Percentiles rank a stretch among this genome's conserved stretches.
Evolutionary conservation across 2,113 vertebrate species (phyloP).

Genomic region (Erinaceus europaeus): DNA sequence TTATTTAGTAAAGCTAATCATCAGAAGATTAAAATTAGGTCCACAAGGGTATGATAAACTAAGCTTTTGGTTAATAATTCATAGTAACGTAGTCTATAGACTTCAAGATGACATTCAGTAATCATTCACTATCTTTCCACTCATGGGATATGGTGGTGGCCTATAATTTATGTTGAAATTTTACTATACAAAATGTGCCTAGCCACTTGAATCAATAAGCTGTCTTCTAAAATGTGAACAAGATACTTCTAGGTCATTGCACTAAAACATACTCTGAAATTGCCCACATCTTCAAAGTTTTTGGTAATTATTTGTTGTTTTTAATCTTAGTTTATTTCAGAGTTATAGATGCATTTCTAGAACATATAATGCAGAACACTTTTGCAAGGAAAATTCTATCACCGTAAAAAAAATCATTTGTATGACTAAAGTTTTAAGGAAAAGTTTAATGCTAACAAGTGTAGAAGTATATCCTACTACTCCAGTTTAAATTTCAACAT

Average conservation of each 20-base stretch:
- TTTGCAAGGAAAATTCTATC: background rate
- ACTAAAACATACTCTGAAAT: background rate
- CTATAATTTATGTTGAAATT: slow-evolving; percentile 16
- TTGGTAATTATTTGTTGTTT: slow-evolving; percentile 22
- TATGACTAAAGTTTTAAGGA: background rate
- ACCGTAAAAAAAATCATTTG: slow-evolving; percentile 12
- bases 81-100: background rate
- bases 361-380: background rate
- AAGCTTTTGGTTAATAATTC: background rate
- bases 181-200: slow-evolving; percentile 42
- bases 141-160: background rate
- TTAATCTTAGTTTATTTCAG: background rate
- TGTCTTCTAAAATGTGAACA: slow-evolving; percentile 51
- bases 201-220: slow-evolving; percentile 56
- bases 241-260: slow-evolving; percentile 50
- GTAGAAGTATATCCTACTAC: background rate
- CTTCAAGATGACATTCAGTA: background rate
- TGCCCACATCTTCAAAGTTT: background rate
- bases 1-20: background rate
- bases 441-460: slow-evolving; percentile 12
- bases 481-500: slow-evolving; percentile 42
- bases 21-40: background rate
- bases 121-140: slow-evolving; percentile 5
- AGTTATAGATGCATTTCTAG: background rate
- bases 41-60: background rate